Conservation (phyloP, 2,113 vertebrate genomes). For the Sceloporus tristichus region DNA sequence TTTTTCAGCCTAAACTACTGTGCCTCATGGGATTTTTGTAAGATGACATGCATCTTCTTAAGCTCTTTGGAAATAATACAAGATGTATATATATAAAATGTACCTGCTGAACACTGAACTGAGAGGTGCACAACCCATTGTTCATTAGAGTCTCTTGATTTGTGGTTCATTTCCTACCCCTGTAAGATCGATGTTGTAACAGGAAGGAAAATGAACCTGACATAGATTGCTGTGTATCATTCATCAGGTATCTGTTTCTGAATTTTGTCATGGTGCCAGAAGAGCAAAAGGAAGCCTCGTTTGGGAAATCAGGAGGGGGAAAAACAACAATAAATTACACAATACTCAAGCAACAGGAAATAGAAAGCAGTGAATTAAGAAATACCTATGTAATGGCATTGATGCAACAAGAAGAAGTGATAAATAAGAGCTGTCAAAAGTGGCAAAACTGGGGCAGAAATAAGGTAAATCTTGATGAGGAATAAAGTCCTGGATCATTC, state of each 20-base stretch:
- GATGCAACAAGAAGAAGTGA: not conserved
- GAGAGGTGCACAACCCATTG: not conserved
- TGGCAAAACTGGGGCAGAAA: not conserved
- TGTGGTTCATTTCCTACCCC: not conserved
- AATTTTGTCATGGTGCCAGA: conserved; percentile 7
- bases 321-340: conserved; percentile 6
- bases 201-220: not conserved
- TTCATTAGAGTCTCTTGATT: not conserved
- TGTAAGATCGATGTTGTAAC: no score
- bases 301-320: conserved; percentile 12
- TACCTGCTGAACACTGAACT: not conserved
- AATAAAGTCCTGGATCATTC: not conserved
- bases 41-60: not conserved
- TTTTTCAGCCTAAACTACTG: not conserved
- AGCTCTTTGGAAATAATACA: not conserved
- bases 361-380: conserved; percentile 19
- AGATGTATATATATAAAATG: not conserved
- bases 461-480: not conserved
- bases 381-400: not conserved
- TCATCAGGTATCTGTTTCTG: conserved; percentile 18
- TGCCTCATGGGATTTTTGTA: not conserved
- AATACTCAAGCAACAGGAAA: conserved; percentile 25
- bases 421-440: conserved; percentile 9
- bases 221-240: not conserved
- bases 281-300: conserved; percentile 27